phyloP scores from a whole-genome alignment of 1,140 invertebrate genomes.

The Nomia melanderi region DNA sequence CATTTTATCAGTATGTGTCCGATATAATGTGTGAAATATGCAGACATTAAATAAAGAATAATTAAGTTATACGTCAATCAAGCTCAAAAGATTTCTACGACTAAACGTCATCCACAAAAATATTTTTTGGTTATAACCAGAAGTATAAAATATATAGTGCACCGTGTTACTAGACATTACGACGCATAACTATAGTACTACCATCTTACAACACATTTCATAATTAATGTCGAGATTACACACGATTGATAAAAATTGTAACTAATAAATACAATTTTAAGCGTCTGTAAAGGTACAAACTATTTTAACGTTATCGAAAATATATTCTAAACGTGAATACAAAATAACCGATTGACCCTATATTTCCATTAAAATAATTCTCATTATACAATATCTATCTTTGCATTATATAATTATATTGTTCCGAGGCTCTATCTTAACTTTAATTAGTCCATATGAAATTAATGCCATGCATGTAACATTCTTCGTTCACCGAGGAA shows the following conservation, averaged over 20 bases:
- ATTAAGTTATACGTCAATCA: constrained; percentile 44
- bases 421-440: not conserved
- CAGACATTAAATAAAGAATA: constrained; percentile 46
- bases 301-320: not conserved
- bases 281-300: too few species aligned
- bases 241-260: not conserved
- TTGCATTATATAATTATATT: constrained; percentile 12
- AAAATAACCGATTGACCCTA: not conserved
- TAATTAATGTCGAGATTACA: not conserved
- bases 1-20: constrained; percentile 58
- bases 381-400: not conserved
- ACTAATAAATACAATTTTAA: too few species aligned
- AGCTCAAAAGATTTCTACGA: constrained; percentile 41
- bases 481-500: not conserved
- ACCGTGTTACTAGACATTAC: not conserved
- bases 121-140: constrained; percentile 65
- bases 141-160: constrained; percentile 20
- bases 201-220: constrained; percentile 12
- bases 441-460: not conserved
- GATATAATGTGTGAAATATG: constrained; percentile 23
- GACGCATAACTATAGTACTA: not conserved
- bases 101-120: constrained; percentile 74
- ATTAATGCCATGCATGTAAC: not conserved
- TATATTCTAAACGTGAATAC: too few species aligned
- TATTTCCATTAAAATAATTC: not conserved